Base-by-base conservation (phyloP, 2,888 invertebrate species). In the Monopis laevigella region DNA sequence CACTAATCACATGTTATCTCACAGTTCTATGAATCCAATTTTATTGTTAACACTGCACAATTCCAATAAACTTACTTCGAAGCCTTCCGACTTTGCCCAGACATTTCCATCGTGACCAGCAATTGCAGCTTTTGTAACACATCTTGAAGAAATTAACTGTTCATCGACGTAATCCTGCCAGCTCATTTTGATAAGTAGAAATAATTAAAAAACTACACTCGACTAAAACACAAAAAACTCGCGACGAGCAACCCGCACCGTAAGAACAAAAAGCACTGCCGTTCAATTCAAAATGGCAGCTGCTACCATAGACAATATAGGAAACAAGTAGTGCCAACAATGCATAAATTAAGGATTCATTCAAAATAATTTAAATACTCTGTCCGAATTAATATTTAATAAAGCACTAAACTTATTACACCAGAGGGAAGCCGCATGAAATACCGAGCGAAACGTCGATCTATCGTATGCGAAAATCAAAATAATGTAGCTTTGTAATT, bases 161-260 rank as follows among this genome's bases (percentile, higher is more conserved):
- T 93, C 94, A 86, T 94, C 94, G 83, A 95, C 92, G 87, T 95
- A 95, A 90, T 94, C 94, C 90, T 95, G 94, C 95, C 95, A 95
- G 90, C 93, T 94, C 94, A 94, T 94, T 82, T 82, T 88, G 83
- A 75, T 59, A 59, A 74, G 77, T 78, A 78, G 75, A 65, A 71
- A 71, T 73, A 67, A 72, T 71, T 70, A 72, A 72, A n/a, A n/a
- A 77, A 78, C 80, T 75, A 77, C 72, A 74, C 77, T 77, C 71
- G 63, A 64, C 69, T 74, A 72, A 65, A 65, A 59, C 73, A 75
- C 74, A 67, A 70, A 40, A 69, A 56, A 65, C 63, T 62, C 73
- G 71, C 72, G 73, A 72, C 80, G 77, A 77, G 77, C 77, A 66
- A 42, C 21, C 28, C 78, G 78, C 78, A 77, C 75, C 78, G 74